Evolutionary conservation across 2,888 invertebrate genomes (phyloP).

Genomic region (Orchesella flavescens): DNA sequence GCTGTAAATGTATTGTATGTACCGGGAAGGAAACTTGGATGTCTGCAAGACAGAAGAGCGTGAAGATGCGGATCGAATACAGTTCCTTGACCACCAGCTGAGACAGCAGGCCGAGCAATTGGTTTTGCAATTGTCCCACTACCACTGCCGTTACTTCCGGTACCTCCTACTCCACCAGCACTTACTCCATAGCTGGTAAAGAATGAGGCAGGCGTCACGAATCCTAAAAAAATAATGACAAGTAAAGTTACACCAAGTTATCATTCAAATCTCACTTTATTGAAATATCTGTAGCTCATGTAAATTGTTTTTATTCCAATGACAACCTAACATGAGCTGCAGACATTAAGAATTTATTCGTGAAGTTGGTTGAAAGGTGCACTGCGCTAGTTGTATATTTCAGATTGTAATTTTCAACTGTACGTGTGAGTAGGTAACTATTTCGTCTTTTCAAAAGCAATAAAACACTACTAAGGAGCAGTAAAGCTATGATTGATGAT

Average conservation of each 20-base stretch:
- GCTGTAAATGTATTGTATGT: constrained; percentile 31
- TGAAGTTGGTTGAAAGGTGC: too few species aligned
- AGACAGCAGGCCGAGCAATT: constrained; percentile 82
- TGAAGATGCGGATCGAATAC: constrained; percentile 85
- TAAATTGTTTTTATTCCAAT: too few species aligned
- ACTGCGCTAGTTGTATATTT: too few species aligned
- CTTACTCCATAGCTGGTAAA: constrained; percentile 69
- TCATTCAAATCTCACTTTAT: too few species aligned
- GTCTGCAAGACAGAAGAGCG: constrained; percentile 85
- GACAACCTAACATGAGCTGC: too few species aligned
- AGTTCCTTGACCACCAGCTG: constrained; percentile 73
- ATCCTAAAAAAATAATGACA: constrained; percentile 62
- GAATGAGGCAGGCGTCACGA: constrained; percentile 71
- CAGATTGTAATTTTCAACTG: too few species aligned
- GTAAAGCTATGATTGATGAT: too few species aligned
- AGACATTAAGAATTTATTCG: too few species aligned
- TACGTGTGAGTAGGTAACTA: too few species aligned
- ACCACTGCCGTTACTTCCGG: constrained; percentile 56
- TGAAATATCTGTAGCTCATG: too few species aligned
- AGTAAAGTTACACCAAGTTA: background rate
- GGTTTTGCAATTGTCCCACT: constrained; percentile 82
- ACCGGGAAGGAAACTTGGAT: constrained; percentile 89
- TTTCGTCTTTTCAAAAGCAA: too few species aligned
- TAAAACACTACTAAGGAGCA: too few species aligned
- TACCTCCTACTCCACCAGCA: constrained; percentile 12